Conservation (phyloP, 2,888 invertebrate genomes). For the Pycnomerus fuliginosus region DNA sequence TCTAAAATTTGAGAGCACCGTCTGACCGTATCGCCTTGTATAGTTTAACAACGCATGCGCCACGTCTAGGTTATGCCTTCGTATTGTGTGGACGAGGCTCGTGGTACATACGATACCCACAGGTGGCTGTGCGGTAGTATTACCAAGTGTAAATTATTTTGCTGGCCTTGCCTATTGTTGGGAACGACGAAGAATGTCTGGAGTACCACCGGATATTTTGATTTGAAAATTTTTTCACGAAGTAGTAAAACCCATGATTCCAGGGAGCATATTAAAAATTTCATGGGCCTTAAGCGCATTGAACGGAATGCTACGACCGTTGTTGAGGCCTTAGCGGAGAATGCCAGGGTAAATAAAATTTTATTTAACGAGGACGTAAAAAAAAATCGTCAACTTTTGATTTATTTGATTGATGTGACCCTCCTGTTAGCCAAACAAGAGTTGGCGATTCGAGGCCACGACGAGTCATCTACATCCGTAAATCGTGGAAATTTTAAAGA, state of each 20-base stretch:
- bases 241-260: background rate
- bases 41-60: background rate
- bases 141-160: background rate
- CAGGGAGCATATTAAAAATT: too few species aligned
- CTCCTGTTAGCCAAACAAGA: too few species aligned
- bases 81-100: background rate
- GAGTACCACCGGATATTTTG: background rate
- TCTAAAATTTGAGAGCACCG: background rate
- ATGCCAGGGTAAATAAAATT: too few species aligned
- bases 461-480: too few species aligned
- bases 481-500: conserved; percentile 1
- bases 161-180: conserved; percentile 1
- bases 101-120: background rate
- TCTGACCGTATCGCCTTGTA: background rate
- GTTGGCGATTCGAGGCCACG: too few species aligned
- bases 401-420: too few species aligned
- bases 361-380: too few species aligned
- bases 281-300: background rate
- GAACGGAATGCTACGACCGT: too few species aligned
- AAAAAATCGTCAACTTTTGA: too few species aligned
- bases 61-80: background rate
- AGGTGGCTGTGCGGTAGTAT: conserved; percentile 1
- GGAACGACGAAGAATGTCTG: conserved; percentile 1
- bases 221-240: conserved; percentile 2
- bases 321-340: too few species aligned